These are phyloP conservation scores for Pseudanteris insignis DNA, from an alignment of 2,888 invertebrate species.

Conservation along the genomic window DNA sequence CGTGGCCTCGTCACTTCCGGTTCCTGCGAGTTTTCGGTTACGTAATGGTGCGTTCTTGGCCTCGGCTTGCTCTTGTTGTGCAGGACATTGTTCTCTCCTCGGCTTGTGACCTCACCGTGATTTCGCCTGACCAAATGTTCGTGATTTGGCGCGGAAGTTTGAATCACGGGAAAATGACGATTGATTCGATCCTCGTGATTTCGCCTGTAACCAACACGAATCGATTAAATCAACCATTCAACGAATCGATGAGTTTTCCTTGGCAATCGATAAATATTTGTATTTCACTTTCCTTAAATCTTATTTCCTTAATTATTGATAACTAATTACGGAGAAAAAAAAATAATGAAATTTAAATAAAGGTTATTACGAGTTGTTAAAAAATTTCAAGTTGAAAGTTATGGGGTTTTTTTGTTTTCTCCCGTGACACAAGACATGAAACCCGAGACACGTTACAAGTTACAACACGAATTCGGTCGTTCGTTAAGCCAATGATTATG, in stretches of 20 bases:
- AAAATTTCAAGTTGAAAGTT: no score
- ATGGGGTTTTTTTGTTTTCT: conserved; percentile 1
- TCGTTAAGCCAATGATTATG: conserved; percentile 28
- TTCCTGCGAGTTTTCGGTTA: conserved; percentile 54
- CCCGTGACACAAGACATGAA: no score
- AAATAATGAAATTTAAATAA: no score
- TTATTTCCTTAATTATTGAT: no score
- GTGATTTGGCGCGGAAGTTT: conserved; percentile 49
- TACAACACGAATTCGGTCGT: conserved; percentile 17
- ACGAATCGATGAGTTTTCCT: no score
- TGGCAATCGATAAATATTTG: no score
- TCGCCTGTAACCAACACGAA: conserved; percentile 51
- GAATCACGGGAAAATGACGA: conserved; percentile 50
- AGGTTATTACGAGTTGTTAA: no score
- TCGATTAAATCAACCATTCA: conserved; percentile 4
- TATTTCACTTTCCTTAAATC: no score
- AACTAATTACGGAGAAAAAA: no score
- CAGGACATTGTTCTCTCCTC: conserved; percentile 54
- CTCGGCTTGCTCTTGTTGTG: conserved; percentile 55
- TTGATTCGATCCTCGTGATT: conserved; percentile 54
- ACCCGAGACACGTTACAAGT: conserved; percentile 8
- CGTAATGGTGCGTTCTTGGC: conserved; percentile 59
- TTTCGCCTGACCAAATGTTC: conserved; percentile 52
- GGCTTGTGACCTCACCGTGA: conserved; percentile 55
- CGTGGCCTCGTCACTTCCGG: conserved; percentile 57